Evolutionary conservation across 2,888 invertebrate genomes (phyloP), one percentile per base, ranked within the genome.

Genomic region (Dendrolimus houi): DNA sequence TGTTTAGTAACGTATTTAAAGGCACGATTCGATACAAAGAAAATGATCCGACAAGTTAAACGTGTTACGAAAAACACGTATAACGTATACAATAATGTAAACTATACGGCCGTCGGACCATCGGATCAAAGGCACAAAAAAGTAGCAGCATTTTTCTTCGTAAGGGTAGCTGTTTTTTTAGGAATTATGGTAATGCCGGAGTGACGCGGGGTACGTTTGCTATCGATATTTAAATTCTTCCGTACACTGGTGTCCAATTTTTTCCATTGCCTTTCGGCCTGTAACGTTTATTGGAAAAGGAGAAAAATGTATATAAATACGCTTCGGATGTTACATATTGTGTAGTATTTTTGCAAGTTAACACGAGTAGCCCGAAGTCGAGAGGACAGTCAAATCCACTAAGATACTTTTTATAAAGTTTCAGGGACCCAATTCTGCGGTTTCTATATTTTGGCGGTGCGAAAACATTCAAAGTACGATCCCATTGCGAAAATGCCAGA

Each of bases 181-280:
- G 79, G 81, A 84, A 84, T 87, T 89, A 89, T 88, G 87, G 79
- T 86, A 88, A 88, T 87, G 73, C 64, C 62, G 67, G 72, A 80
- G 77, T 81, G 87, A 82, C 81, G 81, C 78, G 75, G 79, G 75
- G 77, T 69, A 73, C 72, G 68, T 69, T 77, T 69, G 79, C 80
- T 80, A 79, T 79, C 80, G 76, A 87, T 85, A 87, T 87, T 87
- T 85, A 86, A 86, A 86, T 87, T 80, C 75, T 71, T 68, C 68
- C 72, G 65, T 72, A 72, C 72, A 72, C 72, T 72, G 72, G 71
- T 73, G 70, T 74, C 71, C 74, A 70, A 72, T 75, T 81, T 77
- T 81, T 77, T 69, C 59, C 59, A 68, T 64, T 65, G 62, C 68
- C 70, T 67, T 75, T 72, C 47, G 47, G 47, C 9, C 9, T 47